Conservation (phyloP, 2,888 invertebrate genomes). For the Ormyrus rosae region DNA sequence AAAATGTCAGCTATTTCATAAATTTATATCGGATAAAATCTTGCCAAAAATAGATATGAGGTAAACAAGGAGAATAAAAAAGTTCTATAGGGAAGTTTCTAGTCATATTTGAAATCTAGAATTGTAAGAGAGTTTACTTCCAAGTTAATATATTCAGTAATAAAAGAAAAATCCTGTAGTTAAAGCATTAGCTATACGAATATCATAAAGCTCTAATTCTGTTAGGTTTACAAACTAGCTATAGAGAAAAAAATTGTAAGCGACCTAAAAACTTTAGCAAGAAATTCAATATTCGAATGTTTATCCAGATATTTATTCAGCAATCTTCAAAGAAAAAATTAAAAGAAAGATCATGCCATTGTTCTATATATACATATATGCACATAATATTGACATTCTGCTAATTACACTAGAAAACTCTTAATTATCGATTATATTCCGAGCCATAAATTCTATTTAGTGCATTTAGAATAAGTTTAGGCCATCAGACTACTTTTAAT, state of each 20-base stretch:
- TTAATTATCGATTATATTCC: slow-evolving; percentile 55
- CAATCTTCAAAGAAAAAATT: slow-evolving; percentile 16
- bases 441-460: slow-evolving; percentile 56
- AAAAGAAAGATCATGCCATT: slow-evolving; percentile 36
- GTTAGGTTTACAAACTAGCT: slow-evolving; percentile 55
- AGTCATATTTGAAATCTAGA: slow-evolving; percentile 67
- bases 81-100: slow-evolving; percentile 64
- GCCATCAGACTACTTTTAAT: slow-evolving; percentile 31
- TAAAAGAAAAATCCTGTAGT: slow-evolving; percentile 56
- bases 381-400: slow-evolving; percentile 41
- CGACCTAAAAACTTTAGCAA: slow-evolving; percentile 32
- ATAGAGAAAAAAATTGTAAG: slow-evolving; percentile 46
- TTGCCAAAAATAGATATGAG: slow-evolving; percentile 66
- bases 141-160: slow-evolving; percentile 62
- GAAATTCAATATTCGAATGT: slow-evolving; percentile 49
- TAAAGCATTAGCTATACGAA: slow-evolving; percentile 55
- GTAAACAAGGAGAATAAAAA: slow-evolving; percentile 42
- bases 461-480: slow-evolving; percentile 51
- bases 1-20: slow-evolving; percentile 68
- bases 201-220: slow-evolving; percentile 54
- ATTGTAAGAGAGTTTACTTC: slow-evolving; percentile 61
- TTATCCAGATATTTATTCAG: slow-evolving; percentile 44
- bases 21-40: slow-evolving; percentile 70
- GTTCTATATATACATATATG: slow-evolving; percentile 34
- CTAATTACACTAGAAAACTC: slow-evolving; percentile 40